A percentile compares a stretch with the other conserved stretches of the same genome.
phyloP scores from a whole-genome alignment of 2,113 vertebrate genomes.

The Ammodytes dubius region DNA sequence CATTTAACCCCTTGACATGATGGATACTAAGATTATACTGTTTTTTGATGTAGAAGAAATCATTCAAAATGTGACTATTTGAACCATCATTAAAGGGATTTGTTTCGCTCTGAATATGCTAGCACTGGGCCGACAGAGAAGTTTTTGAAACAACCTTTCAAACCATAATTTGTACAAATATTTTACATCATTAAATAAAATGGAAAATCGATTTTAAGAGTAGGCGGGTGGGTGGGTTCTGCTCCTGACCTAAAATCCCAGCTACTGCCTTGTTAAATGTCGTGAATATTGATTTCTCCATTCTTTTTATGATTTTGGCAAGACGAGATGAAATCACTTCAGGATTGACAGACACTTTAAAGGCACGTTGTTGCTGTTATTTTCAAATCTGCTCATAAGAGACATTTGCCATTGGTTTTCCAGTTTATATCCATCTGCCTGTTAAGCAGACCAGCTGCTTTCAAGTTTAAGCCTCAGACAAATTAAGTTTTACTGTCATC shows the following conservation, averaged over 20 bases:
- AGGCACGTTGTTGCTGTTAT: constrained; percentile 1
- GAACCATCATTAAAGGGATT: too few species aligned
- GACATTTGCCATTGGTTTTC: constrained; percentile 14
- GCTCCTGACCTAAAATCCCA: background rate
- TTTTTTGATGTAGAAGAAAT: too few species aligned
- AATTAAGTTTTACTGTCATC: constrained; percentile 49
- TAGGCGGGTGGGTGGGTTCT: background rate
- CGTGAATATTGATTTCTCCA: constrained; percentile 13
- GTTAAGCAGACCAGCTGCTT: constrained; percentile 50
- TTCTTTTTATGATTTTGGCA: too few species aligned
- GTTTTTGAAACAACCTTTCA: too few species aligned
- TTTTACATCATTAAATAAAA: too few species aligned
- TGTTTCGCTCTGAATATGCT: too few species aligned
- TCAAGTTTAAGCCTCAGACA: constrained; percentile 37
- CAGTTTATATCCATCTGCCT: constrained; percentile 26
- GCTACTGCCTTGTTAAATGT: background rate
- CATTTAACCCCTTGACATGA: too few species aligned
- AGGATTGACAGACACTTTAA: constrained; percentile 2
- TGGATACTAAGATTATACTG: too few species aligned
- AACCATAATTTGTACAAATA: too few species aligned
- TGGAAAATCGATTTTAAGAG: too few species aligned
- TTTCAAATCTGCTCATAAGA: constrained; percentile 37
- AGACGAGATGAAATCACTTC: background rate
- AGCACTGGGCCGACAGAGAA: too few species aligned
- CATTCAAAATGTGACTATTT: too few species aligned